A percentile compares a stretch with the other conserved stretches of the same genome.
Evolutionary conservation across 1,140 invertebrate species (phyloP).

Genomic region (Drosophila busckii): DNA sequence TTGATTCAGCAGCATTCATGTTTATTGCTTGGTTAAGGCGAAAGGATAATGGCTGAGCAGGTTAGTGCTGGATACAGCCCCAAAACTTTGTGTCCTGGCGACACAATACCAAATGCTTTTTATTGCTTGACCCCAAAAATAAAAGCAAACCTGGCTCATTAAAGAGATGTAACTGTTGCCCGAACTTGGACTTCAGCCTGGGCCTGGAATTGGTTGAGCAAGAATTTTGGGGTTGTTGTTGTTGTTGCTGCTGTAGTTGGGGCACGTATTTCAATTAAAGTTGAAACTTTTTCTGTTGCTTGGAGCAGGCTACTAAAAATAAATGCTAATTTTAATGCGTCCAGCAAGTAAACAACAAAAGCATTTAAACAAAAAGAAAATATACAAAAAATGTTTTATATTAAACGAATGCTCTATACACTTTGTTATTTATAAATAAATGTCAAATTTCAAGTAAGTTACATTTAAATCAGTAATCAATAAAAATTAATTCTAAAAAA

Average conservation of each 20-base stretch:
- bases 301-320: slow-evolving; percentile 6
- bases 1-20: slow-evolving; percentile 48
- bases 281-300: slow-evolving; percentile 32
- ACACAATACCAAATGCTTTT: slow-evolving; percentile 23
- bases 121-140: slow-evolving; percentile 26
- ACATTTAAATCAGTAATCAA: no score
- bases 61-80: slow-evolving; percentile 16
- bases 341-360: slow-evolving; percentile 22
- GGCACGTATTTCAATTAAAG: slow-evolving; percentile 31
- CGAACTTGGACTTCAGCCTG: neutral
- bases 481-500: no score
- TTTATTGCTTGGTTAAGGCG: slow-evolving; percentile 61
- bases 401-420: neutral
- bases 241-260: neutral
- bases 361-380: neutral
- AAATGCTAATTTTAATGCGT: slow-evolving; percentile 42
- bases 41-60: slow-evolving; percentile 54
- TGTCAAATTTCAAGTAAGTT: neutral
- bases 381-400: neutral
- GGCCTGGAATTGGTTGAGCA: slow-evolving; percentile 3
- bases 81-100: slow-evolving; percentile 9
- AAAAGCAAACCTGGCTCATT: slow-evolving; percentile 9
- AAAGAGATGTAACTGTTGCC: neutral
- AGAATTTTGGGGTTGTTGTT: slow-evolving; percentile 29
- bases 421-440: no score